Evolutionary conservation across 2,113 vertebrate species (phyloP), one percentile per base, ranked within the genome.

Genomic region (Machaerirhynchus nigripectus): DNA sequence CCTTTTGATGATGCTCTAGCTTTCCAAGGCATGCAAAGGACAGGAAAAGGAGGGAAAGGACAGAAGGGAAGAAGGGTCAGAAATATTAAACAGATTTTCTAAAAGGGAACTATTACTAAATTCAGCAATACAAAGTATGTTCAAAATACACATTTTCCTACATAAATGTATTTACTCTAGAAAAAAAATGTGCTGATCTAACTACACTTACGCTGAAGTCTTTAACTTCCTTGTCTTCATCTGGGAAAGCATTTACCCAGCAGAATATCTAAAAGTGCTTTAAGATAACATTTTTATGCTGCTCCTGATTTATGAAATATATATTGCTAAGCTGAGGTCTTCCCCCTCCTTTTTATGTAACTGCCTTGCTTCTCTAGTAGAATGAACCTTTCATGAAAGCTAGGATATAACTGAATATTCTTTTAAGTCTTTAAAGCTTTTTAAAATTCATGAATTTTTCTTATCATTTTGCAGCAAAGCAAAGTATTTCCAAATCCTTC

Each of bases 371-470:
- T 97, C 69, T 91, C 75, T 59, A 80, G 64, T 84, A 96, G 64
- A 98, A 88, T 92, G 96, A 98, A 97, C 95, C 96, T 96, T 96
- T 84, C 94, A 97, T 97, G 95, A 98, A 98, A 98, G 96, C 92
- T 33, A 81, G 84, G 75, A 94, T 96, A 97, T 96, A 97, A 98
- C 95, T 98, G 97, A 97, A 96, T 98, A 98, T 98, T 97, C 97
- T 97, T 98, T 97, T 96, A 97, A 97, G 97, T 96, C 94, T 94
- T 97, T 96, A 97, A 98, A 95, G 96, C 97, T 97, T 98, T 98
- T 98, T 98, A 99, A 99, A 99, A 99, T 99, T 98, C 98, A 99
- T 99, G 98, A 98, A 98, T 98, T 99, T 99, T 98, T 97, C 98
- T 98, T 99, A 99, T 99, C 99, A 98, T 97, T 98, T 98, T 97